phyloP scores from a whole-genome alignment of 2,888 invertebrate species.

The Limenitis arthemis region DNA sequence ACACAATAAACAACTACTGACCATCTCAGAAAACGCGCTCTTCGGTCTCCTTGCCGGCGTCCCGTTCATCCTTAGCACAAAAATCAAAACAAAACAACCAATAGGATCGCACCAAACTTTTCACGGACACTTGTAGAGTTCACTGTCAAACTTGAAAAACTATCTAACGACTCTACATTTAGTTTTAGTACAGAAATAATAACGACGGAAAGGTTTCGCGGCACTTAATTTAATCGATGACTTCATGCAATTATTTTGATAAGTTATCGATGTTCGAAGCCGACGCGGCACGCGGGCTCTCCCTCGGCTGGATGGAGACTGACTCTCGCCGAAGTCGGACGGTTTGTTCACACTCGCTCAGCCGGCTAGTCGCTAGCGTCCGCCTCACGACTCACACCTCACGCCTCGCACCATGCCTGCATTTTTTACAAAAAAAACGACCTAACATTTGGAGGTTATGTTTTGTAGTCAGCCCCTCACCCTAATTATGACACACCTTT shows the following conservation, averaged over 20 bases:
- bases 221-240: slow-evolving; percentile 63
- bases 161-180: slow-evolving; percentile 30
- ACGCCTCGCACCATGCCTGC: slow-evolving; percentile 41
- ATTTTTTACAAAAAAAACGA: slow-evolving; percentile 63
- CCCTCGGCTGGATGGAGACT: slow-evolving; percentile 50
- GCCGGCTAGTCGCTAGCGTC: slow-evolving; percentile 12
- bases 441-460: slow-evolving; percentile 60
- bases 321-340: slow-evolving; percentile 25
- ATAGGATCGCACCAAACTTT: slow-evolving; percentile 55
- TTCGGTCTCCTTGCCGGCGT: slow-evolving; percentile 62
- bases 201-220: slow-evolving; percentile 22
- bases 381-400: slow-evolving; percentile 9
- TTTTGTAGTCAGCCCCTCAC: slow-evolving; percentile 36
- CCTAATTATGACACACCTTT: slow-evolving; percentile 8
- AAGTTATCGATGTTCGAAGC: slow-evolving; percentile 54
- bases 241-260: slow-evolving; percentile 65
- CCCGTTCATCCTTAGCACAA: slow-evolving; percentile 57
- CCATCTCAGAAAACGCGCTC: slow-evolving; percentile 65
- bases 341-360: slow-evolving; percentile 17
- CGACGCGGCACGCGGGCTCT: slow-evolving; percentile 39
- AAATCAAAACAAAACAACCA: slow-evolving; percentile 50
- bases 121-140: slow-evolving; percentile 63
- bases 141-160: slow-evolving; percentile 46
- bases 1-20: slow-evolving; percentile 31
- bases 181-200: not conserved